Evolutionary conservation across 2,113 vertebrate species (phyloP), one percentile per base, ranked within the genome.

Genomic region (Ariopsis seemanni): DNA sequence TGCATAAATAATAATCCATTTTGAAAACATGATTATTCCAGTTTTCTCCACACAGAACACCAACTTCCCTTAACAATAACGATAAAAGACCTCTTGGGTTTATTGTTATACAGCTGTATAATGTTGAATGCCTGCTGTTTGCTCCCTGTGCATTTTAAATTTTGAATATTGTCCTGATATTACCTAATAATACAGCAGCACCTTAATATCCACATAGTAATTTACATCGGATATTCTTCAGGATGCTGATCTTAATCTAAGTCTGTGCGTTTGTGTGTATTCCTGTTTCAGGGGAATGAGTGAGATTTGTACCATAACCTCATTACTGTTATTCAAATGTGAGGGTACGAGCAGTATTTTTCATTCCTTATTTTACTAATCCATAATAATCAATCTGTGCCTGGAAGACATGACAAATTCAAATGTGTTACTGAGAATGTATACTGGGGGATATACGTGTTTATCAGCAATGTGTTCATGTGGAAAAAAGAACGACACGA

Each of bases 311-410:
- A 5, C 48, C 10, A 5, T 52, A 52, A 53, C 48, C 5, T 1
- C 48, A 50, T 25, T 75, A 50, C 42, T 25, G 0, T 0, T 27
- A 67, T 67, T 27, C n/a, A 27, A 67, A 5, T 27, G 15, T 71
- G 42, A 12, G 75, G 17, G 75, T n/a, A 53, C 75, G 7, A 12
- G 5, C 22, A 53, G 8, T 5, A 53, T 77, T 75, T 75, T 75
- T 25, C 18, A 48, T 82, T 86, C 1, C 71, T 81, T 81, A 14
- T 86, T 72, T 87, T 9, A 74, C 63, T 17, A n/a, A 22, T 62
- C 53, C 4, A 63, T 27, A 30, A 15, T 30, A 22, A 72, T 69
- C 27, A 22, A 52, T 50, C 12, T 25, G n/a, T 55, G 30, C 52
- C 53, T 48, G 7, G 34, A 58, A 58, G 18, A 12, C 53, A 71